phyloP scores from a whole-genome alignment of 2,888 invertebrate species.

The Drosophila pullipes region DNA sequence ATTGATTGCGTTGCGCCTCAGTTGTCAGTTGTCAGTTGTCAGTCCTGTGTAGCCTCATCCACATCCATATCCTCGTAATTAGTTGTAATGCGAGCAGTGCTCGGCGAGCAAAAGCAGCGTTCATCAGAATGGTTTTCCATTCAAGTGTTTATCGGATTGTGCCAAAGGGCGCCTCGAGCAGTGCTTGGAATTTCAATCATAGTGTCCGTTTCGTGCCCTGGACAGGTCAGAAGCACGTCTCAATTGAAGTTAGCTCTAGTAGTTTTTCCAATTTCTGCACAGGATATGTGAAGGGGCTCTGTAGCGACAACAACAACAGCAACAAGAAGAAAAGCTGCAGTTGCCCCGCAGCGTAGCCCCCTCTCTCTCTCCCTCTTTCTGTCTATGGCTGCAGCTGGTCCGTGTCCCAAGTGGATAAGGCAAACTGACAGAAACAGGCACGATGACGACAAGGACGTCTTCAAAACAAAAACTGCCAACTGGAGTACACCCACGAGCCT shows the following conservation, averaged over 20 bases:
- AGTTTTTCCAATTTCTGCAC: slow-evolving; percentile 67
- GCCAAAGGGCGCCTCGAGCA: slow-evolving; percentile 20
- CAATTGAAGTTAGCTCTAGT: slow-evolving; percentile 63
- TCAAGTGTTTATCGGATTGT: slow-evolving; percentile 43
- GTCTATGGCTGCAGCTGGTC: slow-evolving; percentile 45
- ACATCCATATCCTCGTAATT: slow-evolving; percentile 40
- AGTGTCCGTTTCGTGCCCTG: slow-evolving; percentile 36
- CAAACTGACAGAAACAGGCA: slow-evolving; percentile 61
- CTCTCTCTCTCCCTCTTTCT: neutral
- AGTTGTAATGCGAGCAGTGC: slow-evolving; percentile 54
- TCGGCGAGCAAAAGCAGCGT: neutral
- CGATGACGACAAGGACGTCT: slow-evolving; percentile 32
- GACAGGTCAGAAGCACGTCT: slow-evolving; percentile 56
- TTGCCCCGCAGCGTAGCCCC: slow-evolving; percentile 32
- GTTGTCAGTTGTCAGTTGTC: neutral
- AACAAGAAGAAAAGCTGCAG: slow-evolving; percentile 29
- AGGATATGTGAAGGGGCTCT: slow-evolving; percentile 61
- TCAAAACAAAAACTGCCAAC: slow-evolving; percentile 59
- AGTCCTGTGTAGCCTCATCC: neutral
- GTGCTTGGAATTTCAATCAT: slow-evolving; percentile 63
- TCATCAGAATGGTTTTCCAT: slow-evolving; percentile 5
- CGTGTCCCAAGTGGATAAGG: slow-evolving; percentile 61
- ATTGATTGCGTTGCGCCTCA: slow-evolving; percentile 24
- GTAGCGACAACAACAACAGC: slow-evolving; percentile 22
- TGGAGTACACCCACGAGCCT: slow-evolving; percentile 53